Evolutionary conservation across 2,888 invertebrate genomes (phyloP), one percentile per base, ranked within the genome.

Genomic region (Ectropis crepuscularia): DNA sequence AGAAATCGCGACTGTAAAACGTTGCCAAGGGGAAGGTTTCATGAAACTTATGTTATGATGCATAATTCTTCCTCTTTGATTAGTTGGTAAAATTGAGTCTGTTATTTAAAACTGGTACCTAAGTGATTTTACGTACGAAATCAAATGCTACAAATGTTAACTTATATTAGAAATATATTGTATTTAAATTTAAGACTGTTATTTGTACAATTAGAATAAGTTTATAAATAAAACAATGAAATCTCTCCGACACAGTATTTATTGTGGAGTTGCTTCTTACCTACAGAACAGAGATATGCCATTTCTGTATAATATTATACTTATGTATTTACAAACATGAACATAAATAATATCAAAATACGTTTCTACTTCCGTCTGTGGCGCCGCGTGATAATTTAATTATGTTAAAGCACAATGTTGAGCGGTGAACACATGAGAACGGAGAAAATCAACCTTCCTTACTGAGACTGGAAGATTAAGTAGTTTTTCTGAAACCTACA

Each of bases 261-360:
- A 89, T 88, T 86, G 77, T 80, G 85, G 85, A 87, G 83, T 75
- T 61, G 65, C 82, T 85, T 86, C 82, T 85, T 86, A 87, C 76
- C 80, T 86, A 90, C 83, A 82, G 88, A 90, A 90, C 88, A 89
- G 86, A 87, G 92, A 92, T 92, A 92, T 92, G 92, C 87, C 79
- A 80, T 85, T 89, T 91, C 82, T 87, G 83, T 89, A 85, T 82
- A 82, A 74, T 81, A 65, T 76, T 89, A 89, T 78, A 88, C 45
- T 37, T 55, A 51, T 51, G 16, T 51, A 91, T 91, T 88, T 91
- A 92, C 90, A 91, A 90, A 89, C 85, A 76, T 84, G 81, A 90
- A 88, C 89, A 89, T 92, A 91, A 90, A 91, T 90, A 87, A 89
- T 91, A 92, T 89, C 88, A 91, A 91, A 91, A 90, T 91, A 90